Evolutionary conservation across 2,888 invertebrate genomes (phyloP), one percentile per base, ranked within the genome.

Genomic region (Scaptomyza tumidula): DNA sequence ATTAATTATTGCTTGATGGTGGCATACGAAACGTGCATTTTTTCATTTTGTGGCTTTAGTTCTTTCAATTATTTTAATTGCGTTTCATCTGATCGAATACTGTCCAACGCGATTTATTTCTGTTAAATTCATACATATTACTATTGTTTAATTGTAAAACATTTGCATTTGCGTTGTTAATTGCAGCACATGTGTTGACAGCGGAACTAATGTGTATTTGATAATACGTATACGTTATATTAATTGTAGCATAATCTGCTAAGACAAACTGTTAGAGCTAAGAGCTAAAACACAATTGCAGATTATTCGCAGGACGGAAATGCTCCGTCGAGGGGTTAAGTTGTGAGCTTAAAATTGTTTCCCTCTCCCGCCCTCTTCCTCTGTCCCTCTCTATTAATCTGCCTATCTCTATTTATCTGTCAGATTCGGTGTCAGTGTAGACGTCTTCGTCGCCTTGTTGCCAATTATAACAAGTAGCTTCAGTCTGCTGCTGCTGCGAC

Each of bases 381-480:
- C 6, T 33, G 3, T 33, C 7, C 9, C 29, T 29, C 29, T 29
- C 29, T 29, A 29, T 29, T 6, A 6, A 2, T 16, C 3, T 2
- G 13, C n/a, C 16, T 11, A 13, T 14, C 57, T 29, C 11, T 2
- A 35, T 19, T 27, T 33, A 33, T 14, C 19, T 52, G 16, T 24
- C 24, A 39, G 39, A 46, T 41, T 37, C n/a, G 59, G 50, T 37
- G 55, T 53, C 61, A 33, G 6, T 62, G 56, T 50, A 37, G 49
- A 41, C 41, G 58, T n/a, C 27, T 39, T 13, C 53, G 50, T 44
- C 44, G 44, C 13, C 24, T 55, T 54, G 57, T 56, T 70, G 84
- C 78, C 83, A 83, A 88, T 83, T 83, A 88, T 84, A 72, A 80
- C 84, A 88, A 86, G 83, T 88, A 80, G 86, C 83, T 43, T 33